Evolutionary conservation across 2,113 vertebrate species (phyloP).

Genomic region (Gymnarchus niloticus): DNA sequence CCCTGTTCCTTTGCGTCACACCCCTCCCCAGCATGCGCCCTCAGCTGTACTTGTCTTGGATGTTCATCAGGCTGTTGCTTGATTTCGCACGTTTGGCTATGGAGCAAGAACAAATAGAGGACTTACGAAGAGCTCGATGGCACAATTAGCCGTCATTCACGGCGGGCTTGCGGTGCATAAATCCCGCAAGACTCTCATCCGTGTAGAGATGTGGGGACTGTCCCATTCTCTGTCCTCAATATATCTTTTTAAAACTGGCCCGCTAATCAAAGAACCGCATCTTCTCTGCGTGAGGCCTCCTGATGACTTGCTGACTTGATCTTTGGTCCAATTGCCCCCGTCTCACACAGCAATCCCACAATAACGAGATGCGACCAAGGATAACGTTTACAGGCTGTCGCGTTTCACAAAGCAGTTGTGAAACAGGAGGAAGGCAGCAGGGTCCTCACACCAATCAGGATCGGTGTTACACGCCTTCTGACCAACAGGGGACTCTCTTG

Average conservation of each 20-base stretch:
- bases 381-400: neutral
- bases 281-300: neutral
- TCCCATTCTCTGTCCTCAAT: neutral
- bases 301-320: neutral
- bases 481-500: neutral
- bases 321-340: neutral
- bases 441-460: too few relatives aligned
- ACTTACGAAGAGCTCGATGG: constrained; percentile 22
- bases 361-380: neutral
- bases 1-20: neutral
- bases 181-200: neutral
- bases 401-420: too few relatives aligned
- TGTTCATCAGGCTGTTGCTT: constrained; percentile 75
- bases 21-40: constrained; percentile 10
- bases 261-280: neutral
- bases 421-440: neutral
- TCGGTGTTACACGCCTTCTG: neutral
- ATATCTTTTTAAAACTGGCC: neutral
- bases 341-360: neutral
- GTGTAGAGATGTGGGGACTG: neutral
- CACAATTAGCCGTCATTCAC: constrained; percentile 1
- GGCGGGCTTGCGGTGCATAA: neutral
- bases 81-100: constrained; percentile 87
- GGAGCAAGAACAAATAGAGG: constrained; percentile 52
- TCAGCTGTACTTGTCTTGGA: constrained; percentile 90